These are phyloP conservation scores for Isaurus tuberculatus DNA, from an alignment of 92 coral and sea anemone genomes.

Conservation along the genomic window DNA sequence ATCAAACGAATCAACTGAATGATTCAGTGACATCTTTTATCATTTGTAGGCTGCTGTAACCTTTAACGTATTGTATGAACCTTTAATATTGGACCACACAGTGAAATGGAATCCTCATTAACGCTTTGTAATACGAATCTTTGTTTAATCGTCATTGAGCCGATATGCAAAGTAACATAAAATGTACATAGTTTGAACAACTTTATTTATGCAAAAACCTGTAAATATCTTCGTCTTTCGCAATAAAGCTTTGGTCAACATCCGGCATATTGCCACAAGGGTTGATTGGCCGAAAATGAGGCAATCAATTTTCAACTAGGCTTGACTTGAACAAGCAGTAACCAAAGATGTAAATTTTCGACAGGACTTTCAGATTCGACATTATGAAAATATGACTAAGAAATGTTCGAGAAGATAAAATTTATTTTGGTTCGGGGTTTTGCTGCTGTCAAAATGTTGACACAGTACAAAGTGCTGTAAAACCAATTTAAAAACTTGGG, in stretches of 20 bases:
- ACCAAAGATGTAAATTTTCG: conserved; percentile 59
- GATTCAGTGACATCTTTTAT: conserved; percentile 32
- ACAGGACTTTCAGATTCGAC: neutral
- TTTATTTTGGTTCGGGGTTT: neutral
- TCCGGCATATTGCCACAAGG: neutral
- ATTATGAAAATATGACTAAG: neutral
- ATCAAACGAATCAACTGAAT: conserved; percentile 11
- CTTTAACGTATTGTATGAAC: neutral
- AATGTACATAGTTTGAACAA: conserved; percentile 2
- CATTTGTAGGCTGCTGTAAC: neutral
- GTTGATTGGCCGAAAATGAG: conserved; percentile 22
- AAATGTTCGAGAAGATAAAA: neutral
- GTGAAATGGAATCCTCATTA: conserved; percentile 26
- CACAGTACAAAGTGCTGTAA: neutral
- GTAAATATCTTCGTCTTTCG: conserved; percentile 18
- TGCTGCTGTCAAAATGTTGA: conserved; percentile 34
- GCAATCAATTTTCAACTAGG: conserved; percentile 49
- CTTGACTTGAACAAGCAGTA: conserved; percentile 46
- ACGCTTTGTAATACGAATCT: neutral
- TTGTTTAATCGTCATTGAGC: neutral
- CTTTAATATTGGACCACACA: conserved; percentile 17
- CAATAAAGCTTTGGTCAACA: conserved; percentile 6
- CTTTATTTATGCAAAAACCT: conserved; percentile 24
- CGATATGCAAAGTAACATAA: conserved; percentile 24
- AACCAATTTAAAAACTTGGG: too few species aligned